These are phyloP conservation scores for Bovichtus diacanthus DNA, from an alignment of 2,797 vertebrate species.

Conservation along the genomic window DNA sequence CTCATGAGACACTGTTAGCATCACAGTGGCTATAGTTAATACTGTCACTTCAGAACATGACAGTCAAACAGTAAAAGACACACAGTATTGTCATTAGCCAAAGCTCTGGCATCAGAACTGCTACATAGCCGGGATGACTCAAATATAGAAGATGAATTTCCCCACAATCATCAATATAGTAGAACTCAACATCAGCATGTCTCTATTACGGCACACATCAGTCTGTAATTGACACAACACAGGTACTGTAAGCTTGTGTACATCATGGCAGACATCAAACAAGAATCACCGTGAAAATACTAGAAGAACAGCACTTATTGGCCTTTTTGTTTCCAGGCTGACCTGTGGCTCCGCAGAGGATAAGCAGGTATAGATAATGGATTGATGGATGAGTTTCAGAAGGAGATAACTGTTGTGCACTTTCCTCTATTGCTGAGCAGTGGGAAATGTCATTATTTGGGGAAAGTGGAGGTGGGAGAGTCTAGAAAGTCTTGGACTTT, in stretches of 20 bases:
- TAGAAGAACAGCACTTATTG: background rate
- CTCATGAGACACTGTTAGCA: background rate
- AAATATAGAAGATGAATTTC: background rate
- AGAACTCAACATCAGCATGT: background rate
- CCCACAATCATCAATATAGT: background rate
- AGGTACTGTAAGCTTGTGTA: fast-evolving
- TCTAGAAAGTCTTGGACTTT: background rate
- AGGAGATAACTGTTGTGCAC: background rate
- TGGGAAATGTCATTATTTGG: background rate
- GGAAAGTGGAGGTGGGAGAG: background rate
- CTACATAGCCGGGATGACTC: background rate
- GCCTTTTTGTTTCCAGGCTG: background rate
- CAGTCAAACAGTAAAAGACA: background rate
- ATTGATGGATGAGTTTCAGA: slow-evolving; percentile 9
- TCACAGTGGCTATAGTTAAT: background rate
- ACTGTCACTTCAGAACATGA: background rate
- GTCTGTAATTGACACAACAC: background rate
- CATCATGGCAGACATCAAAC: background rate
- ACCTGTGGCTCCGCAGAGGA: background rate
- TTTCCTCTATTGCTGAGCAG: background rate
- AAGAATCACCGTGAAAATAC: background rate
- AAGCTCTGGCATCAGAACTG: background rate
- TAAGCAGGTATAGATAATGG: background rate
- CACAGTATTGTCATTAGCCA: background rate
- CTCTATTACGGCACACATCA: fast-evolving